phyloP scores from a whole-genome alignment of 2,888 invertebrate species.

The Xestia xanthographa region DNA sequence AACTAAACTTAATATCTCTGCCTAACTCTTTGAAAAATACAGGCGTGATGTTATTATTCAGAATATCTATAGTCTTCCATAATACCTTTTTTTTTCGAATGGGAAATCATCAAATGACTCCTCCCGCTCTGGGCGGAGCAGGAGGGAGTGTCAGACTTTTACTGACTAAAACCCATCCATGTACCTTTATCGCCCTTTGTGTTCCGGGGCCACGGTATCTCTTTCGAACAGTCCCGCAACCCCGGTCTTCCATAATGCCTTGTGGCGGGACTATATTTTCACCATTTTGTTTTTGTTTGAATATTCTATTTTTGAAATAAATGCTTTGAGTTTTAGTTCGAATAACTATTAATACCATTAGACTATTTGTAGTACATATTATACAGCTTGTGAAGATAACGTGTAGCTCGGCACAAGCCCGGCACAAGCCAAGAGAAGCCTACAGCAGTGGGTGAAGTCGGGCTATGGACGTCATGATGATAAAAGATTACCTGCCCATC shows the following conservation, averaged over 20 bases:
- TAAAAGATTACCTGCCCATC: not conserved
- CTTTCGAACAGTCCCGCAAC: no score
- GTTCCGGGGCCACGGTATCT: no score
- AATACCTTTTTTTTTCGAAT: no score
- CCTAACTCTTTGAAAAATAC: not conserved
- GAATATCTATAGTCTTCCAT: not conserved
- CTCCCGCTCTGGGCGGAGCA: no score
- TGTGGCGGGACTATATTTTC: not conserved
- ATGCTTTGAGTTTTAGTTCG: not conserved
- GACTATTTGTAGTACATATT: not conserved
- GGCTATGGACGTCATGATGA: not conserved
- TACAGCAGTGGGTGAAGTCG: not conserved
- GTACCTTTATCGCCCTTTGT: no score
- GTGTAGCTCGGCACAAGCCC: not conserved
- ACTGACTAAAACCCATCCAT: no score
- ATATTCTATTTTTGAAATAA: not conserved
- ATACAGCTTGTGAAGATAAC: not conserved
- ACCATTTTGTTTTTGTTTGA: not conserved
- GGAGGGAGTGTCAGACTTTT: no score
- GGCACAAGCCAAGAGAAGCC: not conserved
- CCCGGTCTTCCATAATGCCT: not conserved
- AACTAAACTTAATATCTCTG: not conserved
- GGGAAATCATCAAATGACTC: no score
- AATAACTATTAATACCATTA: not conserved
- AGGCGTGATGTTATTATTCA: not conserved